Conservation (phyloP, 53 echinoderm and acorn worm species). For the Holothuria leucospilota region DNA sequence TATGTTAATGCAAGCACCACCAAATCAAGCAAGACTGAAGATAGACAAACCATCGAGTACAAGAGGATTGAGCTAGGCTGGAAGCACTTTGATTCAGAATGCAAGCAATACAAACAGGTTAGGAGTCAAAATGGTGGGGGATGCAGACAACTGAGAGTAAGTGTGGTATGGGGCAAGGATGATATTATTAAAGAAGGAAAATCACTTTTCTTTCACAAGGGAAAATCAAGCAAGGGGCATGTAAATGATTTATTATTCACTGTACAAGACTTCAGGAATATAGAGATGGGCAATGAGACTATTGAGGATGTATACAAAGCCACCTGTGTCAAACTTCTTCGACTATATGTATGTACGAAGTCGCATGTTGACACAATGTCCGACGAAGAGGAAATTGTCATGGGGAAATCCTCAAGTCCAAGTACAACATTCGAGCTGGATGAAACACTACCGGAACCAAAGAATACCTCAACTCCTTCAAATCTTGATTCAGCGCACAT, state of each 20-base stretch:
- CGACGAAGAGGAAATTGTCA: background rate
- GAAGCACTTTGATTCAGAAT: conserved; percentile 41
- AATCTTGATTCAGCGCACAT: background rate
- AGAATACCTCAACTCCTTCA: background rate
- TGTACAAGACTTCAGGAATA: conserved; percentile 54
- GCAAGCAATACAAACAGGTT: conserved; percentile 52
- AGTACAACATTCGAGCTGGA: conserved; percentile 15
- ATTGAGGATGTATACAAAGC: conserved; percentile 27
- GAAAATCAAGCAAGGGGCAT: conserved; percentile 30
- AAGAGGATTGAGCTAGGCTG: conserved; percentile 57
- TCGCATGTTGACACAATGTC: background rate
- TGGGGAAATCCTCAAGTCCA: background rate
- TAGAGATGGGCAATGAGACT: conserved; percentile 13
- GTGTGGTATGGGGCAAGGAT: background rate
- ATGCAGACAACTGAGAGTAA: background rate
- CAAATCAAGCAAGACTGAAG: conserved; percentile 19
- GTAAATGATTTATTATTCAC: conserved; percentile 28
- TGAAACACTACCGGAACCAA: conserved; percentile 3
- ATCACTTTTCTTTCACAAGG: conserved; percentile 44
- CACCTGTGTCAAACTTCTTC: conserved; percentile 43
- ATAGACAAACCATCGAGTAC: background rate
- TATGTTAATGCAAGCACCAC: background rate
- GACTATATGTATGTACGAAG: background rate
- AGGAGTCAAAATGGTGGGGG: conserved; percentile 44
- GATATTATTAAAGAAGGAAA: conserved; percentile 20